Percentiles rank a stretch among this genome's conserved stretches.
These are phyloP conservation scores for Chironex yamaguchii DNA, from an alignment of 30 jellyfish, hydroid and myxozoan genomes.

Conservation along the genomic window DNA sequence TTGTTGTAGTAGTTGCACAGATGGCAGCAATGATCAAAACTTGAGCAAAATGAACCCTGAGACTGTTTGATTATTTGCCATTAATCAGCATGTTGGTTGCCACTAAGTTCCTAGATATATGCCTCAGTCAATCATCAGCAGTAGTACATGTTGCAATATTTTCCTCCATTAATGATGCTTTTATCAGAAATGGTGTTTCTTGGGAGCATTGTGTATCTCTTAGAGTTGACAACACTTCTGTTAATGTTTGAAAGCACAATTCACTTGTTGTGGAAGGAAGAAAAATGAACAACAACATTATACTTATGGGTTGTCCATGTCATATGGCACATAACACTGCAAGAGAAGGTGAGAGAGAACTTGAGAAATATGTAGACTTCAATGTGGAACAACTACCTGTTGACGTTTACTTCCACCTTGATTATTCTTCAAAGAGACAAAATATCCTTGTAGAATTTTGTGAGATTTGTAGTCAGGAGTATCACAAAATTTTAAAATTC, in stretches of 20 bases:
- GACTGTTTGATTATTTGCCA: neutral
- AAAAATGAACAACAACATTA: neutral
- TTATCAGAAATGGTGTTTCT: neutral
- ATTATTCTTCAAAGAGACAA: no score
- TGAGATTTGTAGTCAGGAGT: no score
- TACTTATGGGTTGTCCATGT: neutral
- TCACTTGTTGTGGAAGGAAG: neutral
- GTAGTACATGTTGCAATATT: neutral
- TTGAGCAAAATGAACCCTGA: neutral
- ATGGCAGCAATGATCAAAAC: neutral
- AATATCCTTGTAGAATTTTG: no score
- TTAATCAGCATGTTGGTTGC: neutral
- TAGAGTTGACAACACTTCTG: neutral
- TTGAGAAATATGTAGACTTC: no score
- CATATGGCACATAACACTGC: neutral
- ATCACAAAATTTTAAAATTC: no score
- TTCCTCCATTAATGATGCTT: neutral
- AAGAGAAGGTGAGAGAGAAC: no score
- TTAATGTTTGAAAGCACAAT: neutral
- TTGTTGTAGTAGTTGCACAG: neutral
- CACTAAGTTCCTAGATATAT: neutral
- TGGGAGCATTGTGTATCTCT: neutral
- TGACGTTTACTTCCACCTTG: no score
- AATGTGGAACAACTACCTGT: no score
- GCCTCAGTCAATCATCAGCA: neutral